Evolutionary conservation across 2,113 vertebrate species (phyloP), one percentile per base, ranked within the genome.

Genomic region (Neogobius melanostomus): DNA sequence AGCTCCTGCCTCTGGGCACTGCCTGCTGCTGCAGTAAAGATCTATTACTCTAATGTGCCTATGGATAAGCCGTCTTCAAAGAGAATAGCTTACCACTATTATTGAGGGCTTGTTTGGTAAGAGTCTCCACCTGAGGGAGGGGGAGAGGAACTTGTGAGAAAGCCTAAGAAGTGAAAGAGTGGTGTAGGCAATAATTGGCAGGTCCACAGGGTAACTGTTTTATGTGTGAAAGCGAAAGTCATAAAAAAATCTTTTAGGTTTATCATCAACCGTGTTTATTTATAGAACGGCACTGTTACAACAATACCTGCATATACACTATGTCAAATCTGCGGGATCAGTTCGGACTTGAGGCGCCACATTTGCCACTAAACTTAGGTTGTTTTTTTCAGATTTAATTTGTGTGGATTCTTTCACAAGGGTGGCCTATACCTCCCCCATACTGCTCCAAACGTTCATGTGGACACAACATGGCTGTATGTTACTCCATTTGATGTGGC

Each of bases 61-160:
- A 76, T 16, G 73, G 73, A 78, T 85, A 86, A 90, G 79, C 81
- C 53, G 21, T 59, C 75, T 87, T 88, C 82, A 89, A 91, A 87
- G 63, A 46, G 11, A 4, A 52, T 57, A 65, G 79, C 71, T 88
- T 82, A 86, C 16, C 8, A 62, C 49, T 60, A 84, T 87, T 85
- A 86, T 79, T 77, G 67, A 74, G 69, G 72, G 77, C 82, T 88
- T 87, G 77, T 82, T 86, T 75, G 72, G 60, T 80, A 71, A 72
- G 68, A 72, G 71, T 75, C 82, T 87, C 67, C 74, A 87, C 82
- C 82, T 90, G 79, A 88, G 82, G 4, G 28, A 75, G 64, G 57
- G 64, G 82, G 70, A 77, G 46, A 69, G 63, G 64, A 71, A 76
- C 64, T 80, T 69, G 15, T 53, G 66, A 61, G 57, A 53, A 77